Base-by-base conservation (phyloP, 1,140 invertebrate genomes). In the Cydia strobilella region DNA sequence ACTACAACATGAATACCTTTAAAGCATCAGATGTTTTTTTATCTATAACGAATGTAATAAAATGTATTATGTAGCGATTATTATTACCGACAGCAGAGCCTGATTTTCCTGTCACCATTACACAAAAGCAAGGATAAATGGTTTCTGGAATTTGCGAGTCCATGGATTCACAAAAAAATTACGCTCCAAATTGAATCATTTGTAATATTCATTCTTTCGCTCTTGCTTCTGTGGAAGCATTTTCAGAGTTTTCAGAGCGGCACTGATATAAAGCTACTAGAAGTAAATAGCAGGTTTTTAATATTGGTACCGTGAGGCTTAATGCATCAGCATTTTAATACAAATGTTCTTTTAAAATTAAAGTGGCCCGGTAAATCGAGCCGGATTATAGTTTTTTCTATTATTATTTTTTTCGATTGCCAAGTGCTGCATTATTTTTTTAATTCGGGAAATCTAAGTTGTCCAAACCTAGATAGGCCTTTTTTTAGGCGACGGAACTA, bases 181-280 rank as follows among this genome's bases (percentile, higher is more conserved):
- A 84, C 84, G 72, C 74, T 83, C 82, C 79, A 89, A 88, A 88
- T 88, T 86, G 87, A 88, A 88, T 86, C 85, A 89, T 88, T 89
- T 88, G 84, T 88, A 88, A 88, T 87, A 88, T 88, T 89, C 86
- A 86, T 87, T 87, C 82, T 82, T 83, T 85, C 85, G 80, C 79
- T 84, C 85, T 79, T 82, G 78, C 81, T 84, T 82, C 80, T 85
- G 80, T 77, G 82, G 84, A 84, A 77, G 84, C 69, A 79, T 85
- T 82, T 81, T 76, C 81, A 51, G 15, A 51, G 5, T 51, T 51
- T 15, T 51, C 45, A 73, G 77, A 75, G 72, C 69, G 65, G 27
- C 78, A 73, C 20, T 54, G 77, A 78, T 75, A 59, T 69, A 48
- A 27, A 23, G 18, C 5, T 27, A 77, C 79, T 79, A 73, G 81